Base-by-base conservation (phyloP, 2,113 vertebrate species). In the human region DNA sequence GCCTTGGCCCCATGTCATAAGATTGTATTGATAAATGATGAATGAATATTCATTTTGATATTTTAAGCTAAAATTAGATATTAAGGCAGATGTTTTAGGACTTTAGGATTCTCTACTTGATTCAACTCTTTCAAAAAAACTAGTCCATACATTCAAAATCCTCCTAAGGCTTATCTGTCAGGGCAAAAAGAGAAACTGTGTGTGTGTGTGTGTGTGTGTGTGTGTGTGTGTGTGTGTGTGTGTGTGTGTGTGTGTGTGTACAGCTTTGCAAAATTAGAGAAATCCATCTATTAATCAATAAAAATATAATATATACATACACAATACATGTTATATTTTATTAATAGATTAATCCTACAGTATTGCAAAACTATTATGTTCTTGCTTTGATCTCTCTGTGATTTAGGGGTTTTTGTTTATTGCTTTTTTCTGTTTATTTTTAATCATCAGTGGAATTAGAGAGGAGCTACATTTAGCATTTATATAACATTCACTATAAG, bases 331-430 rank as follows among this genome's bases (percentile, higher is more conserved):
- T 40, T 61, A 43, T 27, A 86, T 88, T 97, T 93, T 64, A 82
- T 78, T 50, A 79, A 68, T 43, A 84, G 25, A 81, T 52, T 86
- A n/a, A 32, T 59, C 79, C 16, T 64, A 87, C 59, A 79, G n/a
- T 75, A 86, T 52, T 86, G 8, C 40, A 94, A 93, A 94, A 43
- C 50, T 94, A 72, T 40, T 90, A 73, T 72, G 32, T 61, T 82
- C 30, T 93, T 93, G 72, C n/a, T 64, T 94, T 43, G 70, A 87
- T 82, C 38, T 86, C 79, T 57, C 57, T 97, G 40, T 76, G 75
- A 80, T 23, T 84, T 94, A 88, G 90, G 81, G 25, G n/a, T 9
- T 88, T 73, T 91, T 73, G 32, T 82, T 97, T 90, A 84, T 48
- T 93, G 70, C 82, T 48, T 30, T 30, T 76, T 78, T 76, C 66